A percentile compares a stretch with the other conserved stretches of the same genome.
These are phyloP conservation scores for Terrapene triunguis DNA, from an alignment of 2,113 vertebrate genomes.

Conservation along the genomic window DNA sequence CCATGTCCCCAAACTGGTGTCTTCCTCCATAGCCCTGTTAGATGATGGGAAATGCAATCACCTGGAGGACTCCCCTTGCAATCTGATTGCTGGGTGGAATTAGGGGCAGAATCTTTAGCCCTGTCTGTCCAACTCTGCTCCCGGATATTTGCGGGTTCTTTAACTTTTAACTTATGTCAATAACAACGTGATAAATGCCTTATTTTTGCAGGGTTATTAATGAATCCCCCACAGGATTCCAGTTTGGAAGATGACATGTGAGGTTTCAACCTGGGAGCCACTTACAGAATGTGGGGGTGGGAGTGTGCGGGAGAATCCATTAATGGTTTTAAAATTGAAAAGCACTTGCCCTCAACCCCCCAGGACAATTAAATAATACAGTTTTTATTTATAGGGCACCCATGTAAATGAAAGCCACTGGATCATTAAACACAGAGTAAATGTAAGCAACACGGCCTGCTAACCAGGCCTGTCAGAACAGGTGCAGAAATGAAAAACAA, in stretches of 20 bases:
- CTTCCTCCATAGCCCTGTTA: too few relatives aligned
- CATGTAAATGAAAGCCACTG: not conserved
- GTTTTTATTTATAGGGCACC: not conserved
- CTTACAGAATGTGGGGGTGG: not conserved
- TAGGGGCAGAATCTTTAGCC: too few relatives aligned
- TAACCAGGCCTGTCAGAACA: not conserved
- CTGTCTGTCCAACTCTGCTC: too few relatives aligned
- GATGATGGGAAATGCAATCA: too few relatives aligned
- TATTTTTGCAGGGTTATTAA: not conserved
- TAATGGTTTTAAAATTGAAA: not conserved
- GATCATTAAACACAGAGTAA: not conserved
- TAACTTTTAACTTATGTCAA: not conserved
- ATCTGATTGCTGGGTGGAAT: too few relatives aligned
- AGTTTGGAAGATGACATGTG: not conserved
- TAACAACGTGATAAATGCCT: not conserved
- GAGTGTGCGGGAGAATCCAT: too few relatives aligned
- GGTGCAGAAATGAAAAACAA: not conserved
- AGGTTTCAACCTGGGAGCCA: not conserved
- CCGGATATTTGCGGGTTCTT: not conserved
- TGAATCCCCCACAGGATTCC: not conserved
- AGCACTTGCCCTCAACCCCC: not conserved
- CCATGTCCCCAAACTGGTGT: too few relatives aligned
- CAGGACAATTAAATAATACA: not conserved
- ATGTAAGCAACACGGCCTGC: not conserved
- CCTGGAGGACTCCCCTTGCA: too few relatives aligned